phyloP scores from a whole-genome alignment of 2,888 invertebrate species.

The Calameuta pallipes region DNA sequence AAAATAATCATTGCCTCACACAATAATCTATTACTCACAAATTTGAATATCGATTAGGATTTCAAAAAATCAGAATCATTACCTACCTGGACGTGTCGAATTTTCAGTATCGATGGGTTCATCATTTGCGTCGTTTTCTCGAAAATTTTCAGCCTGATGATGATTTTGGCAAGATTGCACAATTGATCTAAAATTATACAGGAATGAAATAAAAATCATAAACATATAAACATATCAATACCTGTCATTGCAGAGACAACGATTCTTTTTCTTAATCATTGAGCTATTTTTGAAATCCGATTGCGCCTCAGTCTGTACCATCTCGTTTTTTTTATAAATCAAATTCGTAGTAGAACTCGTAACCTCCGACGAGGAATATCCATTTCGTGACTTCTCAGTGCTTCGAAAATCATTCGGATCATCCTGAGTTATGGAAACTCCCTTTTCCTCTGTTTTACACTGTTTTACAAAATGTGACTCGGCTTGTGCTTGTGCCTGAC shows the following conservation, averaged over 20 bases:
- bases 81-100: neutral
- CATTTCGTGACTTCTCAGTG: neutral
- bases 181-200: neutral
- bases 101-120: neutral
- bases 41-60: neutral
- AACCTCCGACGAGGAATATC: neutral
- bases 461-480: neutral
- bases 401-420: neutral
- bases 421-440: neutral
- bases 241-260: neutral
- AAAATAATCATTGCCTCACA: neutral
- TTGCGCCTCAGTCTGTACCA: neutral
- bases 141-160: neutral
- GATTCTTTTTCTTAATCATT: neutral
- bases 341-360: neutral
- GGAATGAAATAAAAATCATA: neutral
- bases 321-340: neutral
- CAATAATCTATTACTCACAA: neutral
- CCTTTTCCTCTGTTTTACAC: neutral
- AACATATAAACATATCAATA: neutral
- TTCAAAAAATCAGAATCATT: neutral
- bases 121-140: neutral
- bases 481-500: neutral
- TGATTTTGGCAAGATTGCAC: neutral
- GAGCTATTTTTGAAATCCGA: neutral